These are phyloP conservation scores for Coecobrya sp. DNA, from an alignment of 2,888 invertebrate genomes.

Conservation along the genomic window DNA sequence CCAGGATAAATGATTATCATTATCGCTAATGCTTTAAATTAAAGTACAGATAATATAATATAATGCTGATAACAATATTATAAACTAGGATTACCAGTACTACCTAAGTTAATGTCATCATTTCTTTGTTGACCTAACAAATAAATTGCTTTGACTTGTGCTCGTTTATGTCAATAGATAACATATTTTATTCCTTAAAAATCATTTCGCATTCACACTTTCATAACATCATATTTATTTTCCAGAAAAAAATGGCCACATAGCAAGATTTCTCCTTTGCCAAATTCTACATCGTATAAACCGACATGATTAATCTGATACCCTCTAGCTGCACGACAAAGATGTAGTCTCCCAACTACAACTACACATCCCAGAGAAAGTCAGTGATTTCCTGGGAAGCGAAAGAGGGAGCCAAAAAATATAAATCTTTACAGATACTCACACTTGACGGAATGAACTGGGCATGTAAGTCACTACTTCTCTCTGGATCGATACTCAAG, in stretches of 20 bases:
- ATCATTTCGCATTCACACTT: neutral
- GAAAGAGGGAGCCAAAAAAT: slow-evolving; percentile 69
- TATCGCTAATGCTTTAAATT: slow-evolving; percentile 60
- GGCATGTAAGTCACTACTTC: slow-evolving; percentile 54
- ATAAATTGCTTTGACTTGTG: slow-evolving; percentile 82
- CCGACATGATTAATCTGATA: neutral
- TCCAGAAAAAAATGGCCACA: too few species aligned
- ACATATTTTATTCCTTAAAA: slow-evolving; percentile 2
- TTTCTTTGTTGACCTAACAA: slow-evolving; percentile 71
- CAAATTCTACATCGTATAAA: too few species aligned
- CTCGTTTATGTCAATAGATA: slow-evolving; percentile 73
- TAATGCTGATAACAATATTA: slow-evolving; percentile 10
- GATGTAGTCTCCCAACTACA: neutral
- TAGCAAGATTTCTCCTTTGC: too few species aligned
- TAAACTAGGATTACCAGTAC: slow-evolving; percentile 28
- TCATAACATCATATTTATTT: too few species aligned
- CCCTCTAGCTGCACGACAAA: neutral
- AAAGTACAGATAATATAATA: slow-evolving; percentile 27
- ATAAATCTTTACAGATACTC: neutral
- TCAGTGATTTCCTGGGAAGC: neutral
- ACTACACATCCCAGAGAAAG: neutral
- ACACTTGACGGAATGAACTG: neutral
- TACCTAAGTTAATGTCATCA: slow-evolving; percentile 71
- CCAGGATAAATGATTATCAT: slow-evolving; percentile 32
- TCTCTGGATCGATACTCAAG: slow-evolving; percentile 75